Percentiles rank a stretch among this genome's conserved stretches.
Evolutionary conservation across 1,140 invertebrate species (phyloP).

Genomic region (Eciton burchellii): DNA sequence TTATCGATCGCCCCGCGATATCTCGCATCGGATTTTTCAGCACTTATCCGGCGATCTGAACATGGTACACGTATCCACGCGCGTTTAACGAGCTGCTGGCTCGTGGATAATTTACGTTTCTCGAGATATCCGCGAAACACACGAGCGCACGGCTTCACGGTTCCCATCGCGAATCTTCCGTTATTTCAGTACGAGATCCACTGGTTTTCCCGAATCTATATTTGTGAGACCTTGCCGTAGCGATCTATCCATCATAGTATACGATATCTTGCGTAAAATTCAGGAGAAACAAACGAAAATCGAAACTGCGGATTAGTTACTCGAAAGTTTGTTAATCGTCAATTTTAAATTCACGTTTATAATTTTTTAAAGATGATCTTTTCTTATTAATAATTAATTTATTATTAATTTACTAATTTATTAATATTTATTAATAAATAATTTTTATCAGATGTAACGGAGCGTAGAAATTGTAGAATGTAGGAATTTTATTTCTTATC

Average conservation of each 20-base stretch:
- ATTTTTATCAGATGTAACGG: not conserved
- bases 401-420: no score
- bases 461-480: not conserved
- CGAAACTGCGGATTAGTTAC: no score
- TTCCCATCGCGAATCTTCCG: slow-evolving; percentile 3
- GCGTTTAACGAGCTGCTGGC: slow-evolving; percentile 29
- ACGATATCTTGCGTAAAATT: not conserved
- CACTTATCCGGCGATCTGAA: slow-evolving; percentile 1
- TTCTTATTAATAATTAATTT: no score
- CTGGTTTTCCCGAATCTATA: slow-evolving; percentile 1
- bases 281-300: no score
- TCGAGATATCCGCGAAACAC: slow-evolving; percentile 25
- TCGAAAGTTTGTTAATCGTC: no score
- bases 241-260: not conserved
- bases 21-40: slow-evolving; percentile 14
- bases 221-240: not conserved
- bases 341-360: no score
- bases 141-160: not conserved
- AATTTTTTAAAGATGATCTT: no score
- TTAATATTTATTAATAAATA: not conserved
- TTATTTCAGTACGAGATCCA: not conserved
- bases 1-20: slow-evolving; percentile 6
- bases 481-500: not conserved
- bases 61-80: slow-evolving; percentile 11
- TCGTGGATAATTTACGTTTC: slow-evolving; percentile 47